Evolutionary conservation across 1,140 invertebrate species (phyloP).

Genomic region (Argopecten irradians): DNA sequence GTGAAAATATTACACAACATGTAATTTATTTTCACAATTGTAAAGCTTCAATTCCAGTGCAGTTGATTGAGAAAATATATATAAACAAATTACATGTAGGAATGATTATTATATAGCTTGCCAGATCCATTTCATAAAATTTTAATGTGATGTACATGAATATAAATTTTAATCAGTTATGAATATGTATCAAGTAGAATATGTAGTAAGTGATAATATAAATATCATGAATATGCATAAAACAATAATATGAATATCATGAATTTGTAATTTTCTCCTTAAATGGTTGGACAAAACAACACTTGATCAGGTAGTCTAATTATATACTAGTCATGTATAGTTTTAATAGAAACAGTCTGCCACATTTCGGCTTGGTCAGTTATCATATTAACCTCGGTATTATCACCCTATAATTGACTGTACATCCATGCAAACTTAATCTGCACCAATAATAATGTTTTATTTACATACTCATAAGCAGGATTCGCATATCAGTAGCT

Average conservation of each 20-base stretch:
- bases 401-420: not conserved
- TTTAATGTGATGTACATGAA: not conserved
- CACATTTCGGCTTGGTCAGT: not conserved
- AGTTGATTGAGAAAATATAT: not conserved
- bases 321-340: not conserved
- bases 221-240: not conserved
- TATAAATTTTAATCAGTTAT: not conserved
- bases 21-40: too few relatives aligned
- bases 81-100: too few relatives aligned
- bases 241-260: not conserved
- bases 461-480: not conserved
- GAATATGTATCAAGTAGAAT: not conserved
- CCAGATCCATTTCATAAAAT: not conserved
- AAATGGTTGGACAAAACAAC: not conserved
- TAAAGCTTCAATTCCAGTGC: not conserved
- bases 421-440: not conserved
- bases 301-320: not conserved
- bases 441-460: not conserved
- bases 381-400: not conserved
- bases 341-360: not conserved
- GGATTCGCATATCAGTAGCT: not conserved
- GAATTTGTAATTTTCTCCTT: not conserved
- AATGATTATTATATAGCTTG: not conserved
- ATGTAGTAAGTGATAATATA: not conserved
- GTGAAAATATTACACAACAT: too few relatives aligned